Base-by-base conservation (phyloP, 2,888 invertebrate species). In the Drosophila buzzatii region DNA sequence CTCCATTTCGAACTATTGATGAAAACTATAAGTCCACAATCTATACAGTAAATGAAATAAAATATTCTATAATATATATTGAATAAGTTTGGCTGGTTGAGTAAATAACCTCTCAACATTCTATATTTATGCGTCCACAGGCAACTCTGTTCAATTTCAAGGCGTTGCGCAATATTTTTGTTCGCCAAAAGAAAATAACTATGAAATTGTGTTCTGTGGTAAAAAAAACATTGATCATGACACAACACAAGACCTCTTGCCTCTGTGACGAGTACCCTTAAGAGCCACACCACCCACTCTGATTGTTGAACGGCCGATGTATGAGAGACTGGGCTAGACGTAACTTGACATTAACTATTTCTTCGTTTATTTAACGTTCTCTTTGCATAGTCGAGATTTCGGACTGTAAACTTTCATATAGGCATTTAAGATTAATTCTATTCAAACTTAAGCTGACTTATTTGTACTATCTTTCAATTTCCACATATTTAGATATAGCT, bases 121-220 rank as follows among this genome's bases (percentile, higher is more conserved):
- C 45, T 37, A 49, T 51, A 68, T 57, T 33, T 73, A 57, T 78
- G 57, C 47, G 27, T 18, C 49, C 31, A 18, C 10, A 5, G 10
- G 6, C 49, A 31, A 47, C 57, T 64, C 60, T 68, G 53, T 56
- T 65, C 45, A 49, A 67, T 61, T 49, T 65, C 55, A 65, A 72
- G 63, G 61, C 18, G 39, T 76, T 80, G 57, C 59, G 60, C 68
- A 68, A 62, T 76, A 53, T 65, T 68, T 59, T 59, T 44, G 23
- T 64, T 45, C 39, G 18, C 31, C 64, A 61, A 51, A 33, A 45
- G 20, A 35, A 37, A 51, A 45, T 58, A 14, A 37, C 20, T 53
- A 37, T 35, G 51, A 47, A 55, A 47, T 59, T 33, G 55, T 51
- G 59, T 52, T 20, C 41, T 10, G 14, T 56, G 41, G 41, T 33